phyloP scores from a whole-genome alignment of 2,888 invertebrate genomes.

The Drosophila macrospina region DNA sequence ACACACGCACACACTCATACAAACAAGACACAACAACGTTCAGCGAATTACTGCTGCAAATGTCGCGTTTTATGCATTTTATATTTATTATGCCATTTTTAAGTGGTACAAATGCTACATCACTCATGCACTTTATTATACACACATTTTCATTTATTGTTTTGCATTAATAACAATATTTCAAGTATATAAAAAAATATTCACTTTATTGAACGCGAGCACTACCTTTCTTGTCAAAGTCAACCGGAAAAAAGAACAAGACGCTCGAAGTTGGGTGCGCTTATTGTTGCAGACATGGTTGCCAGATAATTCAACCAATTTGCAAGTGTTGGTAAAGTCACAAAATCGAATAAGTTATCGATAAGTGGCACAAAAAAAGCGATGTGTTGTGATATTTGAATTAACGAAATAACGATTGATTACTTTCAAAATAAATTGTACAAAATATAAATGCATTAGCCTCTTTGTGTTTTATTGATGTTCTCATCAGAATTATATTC shows the following conservation, averaged over 20 bases:
- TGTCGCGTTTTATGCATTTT: conserved; percentile 12
- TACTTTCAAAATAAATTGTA: too few relatives aligned
- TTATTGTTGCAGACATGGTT: conserved; percentile 44
- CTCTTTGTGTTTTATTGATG: background rate
- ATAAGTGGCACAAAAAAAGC: background rate
- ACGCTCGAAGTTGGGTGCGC: conserved; percentile 80
- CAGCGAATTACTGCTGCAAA: conserved; percentile 26
- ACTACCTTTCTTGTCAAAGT: conserved; percentile 84
- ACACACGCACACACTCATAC: conserved; percentile 23
- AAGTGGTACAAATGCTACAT: conserved; percentile 2
- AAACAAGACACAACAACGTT: conserved; percentile 60
- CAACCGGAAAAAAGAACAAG: conserved; percentile 85
- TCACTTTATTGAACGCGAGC: conserved; percentile 60
- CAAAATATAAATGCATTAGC: background rate
- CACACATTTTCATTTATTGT: conserved; percentile 57
- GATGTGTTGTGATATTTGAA: background rate
- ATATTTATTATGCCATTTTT: background rate
- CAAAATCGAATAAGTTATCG: conserved; percentile 14
- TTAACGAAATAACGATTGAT: background rate
- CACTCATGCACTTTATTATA: conserved; percentile 19
- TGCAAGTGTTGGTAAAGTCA: conserved; percentile 20
- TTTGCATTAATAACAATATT: conserved; percentile 27
- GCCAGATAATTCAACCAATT: conserved; percentile 29
- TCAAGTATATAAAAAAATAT: conserved; percentile 43
- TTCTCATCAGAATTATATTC: background rate